phyloP scores from a whole-genome alignment of 92 coral and sea anemone genomes.

The Plumapathes pennacea region DNA sequence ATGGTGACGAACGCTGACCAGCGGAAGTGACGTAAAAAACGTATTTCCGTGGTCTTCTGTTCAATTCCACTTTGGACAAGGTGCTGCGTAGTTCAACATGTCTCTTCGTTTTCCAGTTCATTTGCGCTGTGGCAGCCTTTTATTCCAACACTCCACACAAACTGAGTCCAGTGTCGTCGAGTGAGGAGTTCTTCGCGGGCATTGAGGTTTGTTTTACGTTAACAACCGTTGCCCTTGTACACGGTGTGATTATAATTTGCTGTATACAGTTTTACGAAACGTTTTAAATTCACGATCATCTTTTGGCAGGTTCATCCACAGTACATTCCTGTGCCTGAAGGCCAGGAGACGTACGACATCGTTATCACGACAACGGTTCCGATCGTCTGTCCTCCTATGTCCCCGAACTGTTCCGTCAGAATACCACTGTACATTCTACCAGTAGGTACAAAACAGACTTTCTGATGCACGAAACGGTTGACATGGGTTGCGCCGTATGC shows the following conservation, averaged over 20 bases:
- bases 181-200: conserved; percentile 70
- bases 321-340: conserved; percentile 61
- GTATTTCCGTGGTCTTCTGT: too few relatives aligned
- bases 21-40: too few relatives aligned
- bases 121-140: conserved; percentile 68
- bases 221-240: too few relatives aligned
- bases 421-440: conserved; percentile 70
- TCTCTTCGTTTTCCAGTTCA: conserved; percentile 36
- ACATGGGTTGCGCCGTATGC: too few relatives aligned
- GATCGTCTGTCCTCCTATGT: conserved; percentile 56
- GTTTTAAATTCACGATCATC: too few relatives aligned
- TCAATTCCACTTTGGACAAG: neutral
- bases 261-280: too few relatives aligned
- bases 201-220: conserved; percentile 49
- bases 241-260: too few relatives aligned
- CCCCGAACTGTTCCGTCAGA: conserved; percentile 66
- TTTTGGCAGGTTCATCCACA: conserved; percentile 65
- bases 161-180: conserved; percentile 54
- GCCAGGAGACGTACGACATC: conserved; percentile 53
- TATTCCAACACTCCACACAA: conserved; percentile 58
- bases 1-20: too few relatives aligned
- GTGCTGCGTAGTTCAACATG: neutral
- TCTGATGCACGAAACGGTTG: too few relatives aligned
- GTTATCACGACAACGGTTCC: conserved; percentile 76
- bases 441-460: too few relatives aligned